Conservation (phyloP, 2,113 vertebrate species). For the Chroicocephalus ridibundus region DNA sequence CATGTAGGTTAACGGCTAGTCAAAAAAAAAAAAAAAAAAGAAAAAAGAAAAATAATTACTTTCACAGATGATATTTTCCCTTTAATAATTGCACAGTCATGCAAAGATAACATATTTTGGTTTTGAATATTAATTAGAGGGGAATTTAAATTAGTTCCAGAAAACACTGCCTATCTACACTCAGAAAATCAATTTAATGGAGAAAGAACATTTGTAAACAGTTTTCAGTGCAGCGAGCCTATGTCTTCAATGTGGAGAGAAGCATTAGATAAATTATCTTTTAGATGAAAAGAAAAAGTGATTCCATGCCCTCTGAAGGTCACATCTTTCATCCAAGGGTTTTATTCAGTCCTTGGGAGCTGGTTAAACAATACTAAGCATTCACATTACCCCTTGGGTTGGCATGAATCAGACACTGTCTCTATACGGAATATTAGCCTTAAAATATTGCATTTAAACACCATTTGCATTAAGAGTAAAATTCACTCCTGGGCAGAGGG, state of each 20-base stretch:
- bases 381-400: constrained; percentile 24
- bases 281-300: constrained; percentile 61
- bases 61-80: constrained; percentile 65
- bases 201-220: constrained; percentile 74
- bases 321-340: constrained; percentile 45
- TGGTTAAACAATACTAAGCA: constrained; percentile 48
- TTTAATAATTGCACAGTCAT: constrained; percentile 75
- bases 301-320: constrained; percentile 62
- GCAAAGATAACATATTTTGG: constrained; percentile 75
- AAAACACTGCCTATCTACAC: constrained; percentile 69
- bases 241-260: constrained; percentile 51
- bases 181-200: constrained; percentile 76
- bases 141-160: constrained; percentile 78
- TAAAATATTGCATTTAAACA: constrained; percentile 62
- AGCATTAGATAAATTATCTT: constrained; percentile 60
- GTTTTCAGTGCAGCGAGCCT: constrained; percentile 37
- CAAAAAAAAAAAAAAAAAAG: background rate
- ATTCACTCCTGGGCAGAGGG: constrained; percentile 36
- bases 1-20: background rate
- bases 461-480: constrained; percentile 26
- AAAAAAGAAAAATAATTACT: constrained; percentile 39
- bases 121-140: constrained; percentile 78
- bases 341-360: constrained; percentile 59
- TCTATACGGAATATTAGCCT: constrained; percentile 26
- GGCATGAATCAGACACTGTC: constrained; percentile 29